Evolutionary conservation across 2,888 invertebrate species (phyloP).

Genomic region (Chrysomela aeneicollis): DNA sequence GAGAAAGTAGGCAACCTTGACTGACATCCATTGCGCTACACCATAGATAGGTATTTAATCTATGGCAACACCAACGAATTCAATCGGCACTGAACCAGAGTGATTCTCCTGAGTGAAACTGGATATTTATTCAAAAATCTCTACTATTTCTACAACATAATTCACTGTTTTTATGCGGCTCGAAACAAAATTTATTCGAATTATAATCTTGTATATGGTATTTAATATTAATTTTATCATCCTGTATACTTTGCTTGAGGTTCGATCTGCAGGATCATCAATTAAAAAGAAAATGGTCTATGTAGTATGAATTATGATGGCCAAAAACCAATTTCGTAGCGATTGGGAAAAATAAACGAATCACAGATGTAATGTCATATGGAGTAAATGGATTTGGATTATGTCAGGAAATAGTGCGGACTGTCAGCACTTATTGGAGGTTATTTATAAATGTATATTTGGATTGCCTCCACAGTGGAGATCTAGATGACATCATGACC

Average conservation of each 20-base stretch:
- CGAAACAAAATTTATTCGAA: no score
- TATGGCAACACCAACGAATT: no score
- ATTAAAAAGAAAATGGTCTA: slow-evolving; percentile 17
- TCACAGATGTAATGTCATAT: not conserved
- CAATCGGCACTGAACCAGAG: slow-evolving; percentile 4
- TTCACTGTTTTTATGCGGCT: no score
- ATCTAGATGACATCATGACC: not conserved
- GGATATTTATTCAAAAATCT: no score
- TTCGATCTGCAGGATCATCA: no score
- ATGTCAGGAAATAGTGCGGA: not conserved
- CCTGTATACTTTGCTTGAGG: no score
- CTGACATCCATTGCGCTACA: slow-evolving; percentile 40
- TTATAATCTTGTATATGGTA: no score
- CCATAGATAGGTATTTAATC: no score
- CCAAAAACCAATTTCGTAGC: slow-evolving; percentile 16
- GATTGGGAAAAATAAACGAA: slow-evolving; percentile 14
- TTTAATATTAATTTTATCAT: no score
- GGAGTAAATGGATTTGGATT: slow-evolving; percentile 5
- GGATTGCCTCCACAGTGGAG: not conserved
- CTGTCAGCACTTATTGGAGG: not conserved
- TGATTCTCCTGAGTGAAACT: not conserved
- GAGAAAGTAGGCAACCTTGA: slow-evolving; percentile 54
- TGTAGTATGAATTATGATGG: slow-evolving; percentile 11
- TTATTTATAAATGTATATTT: slow-evolving; percentile 1
- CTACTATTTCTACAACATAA: no score